A percentile compares a stretch with the other conserved stretches of the same genome.
Evolutionary conservation across 2,888 invertebrate species (phyloP).

Genomic region (Listrodromus nycthemerus): DNA sequence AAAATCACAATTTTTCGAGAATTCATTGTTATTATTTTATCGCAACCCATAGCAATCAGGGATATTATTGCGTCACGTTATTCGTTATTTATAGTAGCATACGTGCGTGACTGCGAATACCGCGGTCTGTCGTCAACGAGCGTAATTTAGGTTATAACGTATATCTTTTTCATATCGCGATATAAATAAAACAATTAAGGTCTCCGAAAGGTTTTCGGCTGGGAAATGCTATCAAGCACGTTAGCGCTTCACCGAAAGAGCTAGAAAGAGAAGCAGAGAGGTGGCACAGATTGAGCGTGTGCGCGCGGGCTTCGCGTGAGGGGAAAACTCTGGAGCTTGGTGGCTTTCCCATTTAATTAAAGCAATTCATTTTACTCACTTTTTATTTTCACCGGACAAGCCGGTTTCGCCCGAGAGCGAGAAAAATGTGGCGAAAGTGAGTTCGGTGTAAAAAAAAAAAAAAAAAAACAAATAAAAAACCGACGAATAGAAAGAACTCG

Average conservation of each 20-base stretch:
- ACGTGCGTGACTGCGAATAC: background rate
- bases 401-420: slow-evolving; percentile 39
- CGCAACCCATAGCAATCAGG: too few relatives aligned
- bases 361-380: slow-evolving; percentile 73
- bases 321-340: slow-evolving; percentile 37
- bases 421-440: slow-evolving; percentile 38
- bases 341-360: slow-evolving; percentile 76
- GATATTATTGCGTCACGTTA: background rate
- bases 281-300: slow-evolving; percentile 35
- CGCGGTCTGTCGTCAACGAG: background rate
- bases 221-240: slow-evolving; percentile 68
- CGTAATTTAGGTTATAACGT: slow-evolving; percentile 26
- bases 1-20: too few relatives aligned
- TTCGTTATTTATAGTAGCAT: background rate
- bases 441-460: slow-evolving; percentile 12
- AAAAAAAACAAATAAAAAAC: slow-evolving; percentile 6
- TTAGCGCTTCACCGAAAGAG: slow-evolving; percentile 76
- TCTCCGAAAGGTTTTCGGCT: slow-evolving; percentile 45
- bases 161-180: slow-evolving; percentile 28
- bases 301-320: slow-evolving; percentile 37
- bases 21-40: too few relatives aligned
- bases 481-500: slow-evolving; percentile 49
- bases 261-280: slow-evolving; percentile 12
- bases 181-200: slow-evolving; percentile 48
- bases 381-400: slow-evolving; percentile 58